A percentile compares a stretch with the other conserved stretches of the same genome.
Evolutionary conservation across 2,888 invertebrate genomes (phyloP).

Genomic region (Thecocarcelia acutangulata): DNA sequence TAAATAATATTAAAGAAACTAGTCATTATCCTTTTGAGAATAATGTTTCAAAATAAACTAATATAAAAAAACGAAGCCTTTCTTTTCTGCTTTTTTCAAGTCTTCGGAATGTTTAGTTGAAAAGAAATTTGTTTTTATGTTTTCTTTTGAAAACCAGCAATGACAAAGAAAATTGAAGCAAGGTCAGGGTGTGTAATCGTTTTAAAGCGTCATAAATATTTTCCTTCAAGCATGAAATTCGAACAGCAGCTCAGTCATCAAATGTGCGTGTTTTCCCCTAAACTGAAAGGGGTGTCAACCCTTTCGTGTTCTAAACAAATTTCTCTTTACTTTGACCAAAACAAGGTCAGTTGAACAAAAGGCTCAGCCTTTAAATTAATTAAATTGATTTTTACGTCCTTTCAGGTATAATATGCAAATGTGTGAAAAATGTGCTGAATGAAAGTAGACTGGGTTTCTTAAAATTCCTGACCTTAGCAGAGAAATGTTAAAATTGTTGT

Average conservation of each 20-base stretch:
- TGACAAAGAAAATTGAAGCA: constrained; percentile 57
- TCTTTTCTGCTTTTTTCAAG: not conserved
- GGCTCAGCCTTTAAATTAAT: constrained; percentile 25
- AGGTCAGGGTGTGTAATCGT: constrained; percentile 48
- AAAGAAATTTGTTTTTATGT: constrained; percentile 20
- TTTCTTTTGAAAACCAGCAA: constrained; percentile 46
- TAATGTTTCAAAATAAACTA: too few relatives aligned
- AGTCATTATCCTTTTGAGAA: too few relatives aligned
- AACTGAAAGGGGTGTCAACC: constrained; percentile 58
- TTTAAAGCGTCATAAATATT: constrained; percentile 42
- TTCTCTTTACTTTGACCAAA: constrained; percentile 69
- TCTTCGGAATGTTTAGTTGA: constrained; percentile 7
- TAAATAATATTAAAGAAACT: too few relatives aligned
- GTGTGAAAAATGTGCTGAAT: constrained; percentile 21
- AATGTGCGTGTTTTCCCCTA: constrained; percentile 38
- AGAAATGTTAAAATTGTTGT: not conserved
- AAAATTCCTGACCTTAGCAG: constrained; percentile 6
- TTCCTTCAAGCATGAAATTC: constrained; percentile 48
- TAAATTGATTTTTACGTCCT: constrained; percentile 11
- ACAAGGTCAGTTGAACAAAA: constrained; percentile 38
- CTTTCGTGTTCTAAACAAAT: constrained; percentile 42
- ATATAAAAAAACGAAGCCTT: constrained; percentile 28
- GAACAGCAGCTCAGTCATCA: constrained; percentile 54
- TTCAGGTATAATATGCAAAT: constrained; percentile 67
- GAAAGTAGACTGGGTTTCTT: not conserved